Percentiles rank a stretch among this genome's conserved stretches.
phyloP scores from a whole-genome alignment of 1,140 invertebrate genomes.

The Oedothorax gibbosus region DNA sequence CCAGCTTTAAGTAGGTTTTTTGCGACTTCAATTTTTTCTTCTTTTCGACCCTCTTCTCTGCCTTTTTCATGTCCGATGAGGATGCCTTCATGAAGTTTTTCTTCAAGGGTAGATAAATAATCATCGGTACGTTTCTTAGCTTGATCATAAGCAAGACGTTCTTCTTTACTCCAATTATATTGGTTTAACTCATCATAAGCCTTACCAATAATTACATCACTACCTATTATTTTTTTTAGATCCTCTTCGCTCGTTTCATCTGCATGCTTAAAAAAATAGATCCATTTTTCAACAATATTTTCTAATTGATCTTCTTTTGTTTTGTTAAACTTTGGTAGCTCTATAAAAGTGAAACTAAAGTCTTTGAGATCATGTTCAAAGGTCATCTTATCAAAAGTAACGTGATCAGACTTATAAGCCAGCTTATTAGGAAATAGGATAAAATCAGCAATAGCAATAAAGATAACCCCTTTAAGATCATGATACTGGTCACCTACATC shows the following conservation, averaged over 20 bases:
- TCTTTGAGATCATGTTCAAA: slow-evolving; percentile 18
- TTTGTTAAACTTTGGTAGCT: slow-evolving; percentile 52
- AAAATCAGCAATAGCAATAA: slow-evolving; percentile 43
- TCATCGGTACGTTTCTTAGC: not conserved
- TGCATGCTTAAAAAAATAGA: slow-evolving; percentile 34
- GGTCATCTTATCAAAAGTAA: not conserved
- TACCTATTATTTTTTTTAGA: slow-evolving; percentile 42
- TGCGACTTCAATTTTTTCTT: not conserved
- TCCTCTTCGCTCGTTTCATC: slow-evolving; percentile 46
- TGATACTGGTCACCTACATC: slow-evolving; percentile 33
- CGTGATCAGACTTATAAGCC: slow-evolving; percentile 38
- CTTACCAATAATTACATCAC: slow-evolving; percentile 6
- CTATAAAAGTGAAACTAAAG: slow-evolving; percentile 18
- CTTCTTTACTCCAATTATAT: slow-evolving; percentile 36
- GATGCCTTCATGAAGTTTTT: slow-evolving; percentile 4
- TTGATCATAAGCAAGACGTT: slow-evolving; percentile 39
- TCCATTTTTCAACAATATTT: slow-evolving; percentile 48
- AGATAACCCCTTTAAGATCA: slow-evolving; percentile 44
- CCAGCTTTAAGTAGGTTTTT: slow-evolving; percentile 3
- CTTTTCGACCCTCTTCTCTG: not conserved
- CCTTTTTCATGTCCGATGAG: slow-evolving; percentile 4
- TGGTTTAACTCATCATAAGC: slow-evolving; percentile 39
- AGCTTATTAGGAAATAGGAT: slow-evolving; percentile 45
- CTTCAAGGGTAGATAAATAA: not conserved
- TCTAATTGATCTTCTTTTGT: slow-evolving; percentile 46